phyloP scores from a whole-genome alignment of 2,888 invertebrate genomes.

The Acanthosoma haemorrhoidale region DNA sequence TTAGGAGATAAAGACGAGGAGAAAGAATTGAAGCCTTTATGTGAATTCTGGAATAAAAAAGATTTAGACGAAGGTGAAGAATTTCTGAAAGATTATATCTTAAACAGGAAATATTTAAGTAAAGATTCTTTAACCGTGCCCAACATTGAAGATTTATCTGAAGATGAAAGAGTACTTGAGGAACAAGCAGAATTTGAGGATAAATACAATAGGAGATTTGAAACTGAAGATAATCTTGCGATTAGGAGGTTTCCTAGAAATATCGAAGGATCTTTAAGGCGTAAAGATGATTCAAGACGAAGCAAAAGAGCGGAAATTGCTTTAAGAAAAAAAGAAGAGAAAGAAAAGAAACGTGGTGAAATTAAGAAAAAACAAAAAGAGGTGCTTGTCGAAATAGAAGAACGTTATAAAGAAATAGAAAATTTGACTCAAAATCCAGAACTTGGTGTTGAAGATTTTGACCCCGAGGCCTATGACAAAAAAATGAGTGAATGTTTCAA shows the following conservation, averaged over 20 bases:
- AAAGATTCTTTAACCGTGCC: constrained; percentile 51
- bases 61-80: constrained; percentile 76
- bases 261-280: constrained; percentile 73
- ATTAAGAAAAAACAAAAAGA: constrained; percentile 78
- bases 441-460: constrained; percentile 74
- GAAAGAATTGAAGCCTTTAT: constrained; percentile 65
- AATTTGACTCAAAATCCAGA: constrained; percentile 80
- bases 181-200: constrained; percentile 87
- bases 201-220: constrained; percentile 92
- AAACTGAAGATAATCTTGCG: constrained; percentile 82
- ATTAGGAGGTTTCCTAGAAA: constrained; percentile 88
- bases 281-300: constrained; percentile 71
- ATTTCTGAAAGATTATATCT: constrained; percentile 85
- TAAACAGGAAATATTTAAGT: constrained; percentile 66
- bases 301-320: constrained; percentile 69
- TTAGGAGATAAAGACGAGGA: constrained; percentile 57
- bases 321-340: constrained; percentile 70
- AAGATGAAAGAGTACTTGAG: constrained; percentile 79
- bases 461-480: constrained; percentile 79
- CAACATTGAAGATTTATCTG: constrained; percentile 57
- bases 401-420: constrained; percentile 78
- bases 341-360: constrained; percentile 75
- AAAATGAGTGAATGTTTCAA: constrained; percentile 82
- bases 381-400: constrained; percentile 83
- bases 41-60: constrained; percentile 79